Base-by-base conservation (phyloP, 1,140 invertebrate species). In the Coenobita brevimanus region DNA sequence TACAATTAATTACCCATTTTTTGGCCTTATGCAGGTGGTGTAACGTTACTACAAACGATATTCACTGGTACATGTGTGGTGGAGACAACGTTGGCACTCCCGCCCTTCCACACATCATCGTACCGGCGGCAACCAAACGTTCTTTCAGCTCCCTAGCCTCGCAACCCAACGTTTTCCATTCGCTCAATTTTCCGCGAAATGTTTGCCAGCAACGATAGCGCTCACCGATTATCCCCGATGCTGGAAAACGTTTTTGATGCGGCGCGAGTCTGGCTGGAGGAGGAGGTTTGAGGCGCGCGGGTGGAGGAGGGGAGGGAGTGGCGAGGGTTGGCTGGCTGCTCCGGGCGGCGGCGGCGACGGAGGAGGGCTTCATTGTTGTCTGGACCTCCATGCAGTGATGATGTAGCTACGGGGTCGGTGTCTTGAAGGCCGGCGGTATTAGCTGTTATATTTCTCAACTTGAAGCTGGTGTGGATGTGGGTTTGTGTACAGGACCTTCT, bases 241-340 rank as follows among this genome's bases (percentile, higher is more conserved):
- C 78, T 87, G 84, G 76, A 83, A 81, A 87, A 87, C 84, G 84
- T 87, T 87, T 87, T 87, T 87, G 84, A 87, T 87, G 78, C 84
- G 54, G 84, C 76, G 78, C 57, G 78, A 81, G 60, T 62, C 62
- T 43, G 46, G 46, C 67, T 71, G 27, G 36, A n/a, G n/a, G n/a
- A n/a, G n/a, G n/a, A n/a, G n/a, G 81, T 83, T 69, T 73, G 69
- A 73, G 24, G 41, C 83, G 83, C n/a, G 83, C 36, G 83, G 73
- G 60, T 0, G n/a, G 43, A 41, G 27, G 57, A 30, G 46, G 15
- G 50, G 15, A 30, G 71, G 46, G 33, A 33, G 71, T 43, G 46
- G 27, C 62, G 54, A 21, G 13, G 57, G 57, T 27, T n/a, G 46
- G 46, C 46, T 50, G 46, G 6, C 46, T 50, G 46, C 46, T 50